Evolutionary conservation across 2,113 vertebrate species (phyloP).

Genomic region (Bombycilla garrulus): DNA sequence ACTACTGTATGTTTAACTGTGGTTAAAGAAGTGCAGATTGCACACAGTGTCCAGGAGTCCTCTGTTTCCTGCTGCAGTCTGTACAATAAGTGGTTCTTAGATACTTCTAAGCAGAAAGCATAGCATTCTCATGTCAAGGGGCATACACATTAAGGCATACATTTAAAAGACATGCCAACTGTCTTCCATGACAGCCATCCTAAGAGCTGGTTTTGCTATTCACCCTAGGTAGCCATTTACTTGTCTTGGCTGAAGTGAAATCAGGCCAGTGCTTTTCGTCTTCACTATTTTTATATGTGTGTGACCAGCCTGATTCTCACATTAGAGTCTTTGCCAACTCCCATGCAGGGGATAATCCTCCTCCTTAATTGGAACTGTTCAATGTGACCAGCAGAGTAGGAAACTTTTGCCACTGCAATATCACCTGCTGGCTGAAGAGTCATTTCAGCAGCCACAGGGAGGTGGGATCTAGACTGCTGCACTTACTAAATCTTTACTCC

Average conservation of each 20-base stretch:
- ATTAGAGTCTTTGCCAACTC: not conserved
- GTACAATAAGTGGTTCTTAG: not conserved
- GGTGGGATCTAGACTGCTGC: not conserved
- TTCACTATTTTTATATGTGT: not conserved
- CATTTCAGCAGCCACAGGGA: constrained; percentile 3
- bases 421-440: not conserved
- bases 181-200: not conserved
- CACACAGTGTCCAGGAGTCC: not conserved
- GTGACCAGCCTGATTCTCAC: not conserved
- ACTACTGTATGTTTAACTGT: not conserved
- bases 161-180: not conserved
- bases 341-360: constrained; percentile 15
- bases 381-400: not conserved
- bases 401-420: not conserved
- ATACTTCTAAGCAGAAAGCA: not conserved
- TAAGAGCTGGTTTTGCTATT: not conserved
- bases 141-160: not conserved
- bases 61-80: not conserved
- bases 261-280: not conserved
- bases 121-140: not conserved
- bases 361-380: not conserved
- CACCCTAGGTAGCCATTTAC: not conserved
- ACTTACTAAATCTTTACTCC: not conserved
- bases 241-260: not conserved
- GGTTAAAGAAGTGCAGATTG: not conserved